Base-by-base conservation (phyloP, 2,797 vertebrate species). In the Heliangelus exortis region DNA sequence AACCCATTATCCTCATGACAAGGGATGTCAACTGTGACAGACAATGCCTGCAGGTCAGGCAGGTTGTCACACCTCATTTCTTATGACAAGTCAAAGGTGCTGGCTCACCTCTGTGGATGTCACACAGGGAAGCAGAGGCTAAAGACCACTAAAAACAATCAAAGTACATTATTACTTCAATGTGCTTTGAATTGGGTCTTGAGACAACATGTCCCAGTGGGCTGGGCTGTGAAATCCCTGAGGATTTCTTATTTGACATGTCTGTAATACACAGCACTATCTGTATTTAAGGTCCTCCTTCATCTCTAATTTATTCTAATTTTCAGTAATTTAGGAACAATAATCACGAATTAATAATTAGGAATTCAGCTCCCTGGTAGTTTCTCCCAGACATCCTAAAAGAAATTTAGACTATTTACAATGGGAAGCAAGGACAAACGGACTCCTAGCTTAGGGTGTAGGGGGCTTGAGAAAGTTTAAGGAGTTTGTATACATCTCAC, bases 31-130 rank as follows among this genome's bases (percentile, higher is more conserved):
- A 78, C n/a, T 0, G 0, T 16, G 74, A 84, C 41, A 82, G 67
- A 34, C 45, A 58, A 7, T 0, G 2, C 47, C 75, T 74, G 18
- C 0, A 2, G 8, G 50, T 28, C 0, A 0, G 69, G 34, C 65
- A 83, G 68, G 43, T 26, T 1, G 61, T 62, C 79, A 66, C 73
- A 76, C n/a, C 39, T 89, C 66, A 4, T 43, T 90, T 68, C 68
- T 78, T 71, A n/a, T 1, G 3, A 12, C 45, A 29, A 28, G 51
- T 5, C 18, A 63, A 47, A 73, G 36, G 16, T 68, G 16, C 51
- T 36, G 34, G 10, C 22, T 84, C 43, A 59, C 23, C 34, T 69
- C 69, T 61, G 34, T 3, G 8, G 47, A 25, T 1, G 6, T 14
- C 26, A 7, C 0, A 5, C 21, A 23, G 33, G 15, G 54, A 90